Evolutionary conservation across 2,888 invertebrate genomes (phyloP).

Genomic region (Camponotus fellah): DNA sequence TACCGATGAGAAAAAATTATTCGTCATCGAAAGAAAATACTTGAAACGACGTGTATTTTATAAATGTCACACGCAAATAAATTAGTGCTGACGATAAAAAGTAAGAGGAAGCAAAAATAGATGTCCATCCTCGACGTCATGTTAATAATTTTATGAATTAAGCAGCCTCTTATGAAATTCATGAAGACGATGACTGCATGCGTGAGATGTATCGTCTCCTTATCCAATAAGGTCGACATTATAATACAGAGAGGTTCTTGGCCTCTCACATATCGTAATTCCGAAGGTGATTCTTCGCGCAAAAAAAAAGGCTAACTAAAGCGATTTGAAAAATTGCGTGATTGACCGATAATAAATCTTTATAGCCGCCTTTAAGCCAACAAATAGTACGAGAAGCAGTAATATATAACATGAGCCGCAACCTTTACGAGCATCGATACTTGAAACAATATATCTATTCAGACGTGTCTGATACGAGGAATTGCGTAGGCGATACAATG

Average conservation of each 20-base stretch:
- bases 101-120: constrained; percentile 24
- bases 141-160: constrained; percentile 74
- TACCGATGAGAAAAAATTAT: background rate
- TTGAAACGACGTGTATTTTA: background rate
- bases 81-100: constrained; percentile 51
- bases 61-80: background rate
- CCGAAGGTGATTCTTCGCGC: background rate
- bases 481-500: constrained; percentile 43
- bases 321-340: background rate
- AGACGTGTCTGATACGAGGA: constrained; percentile 29
- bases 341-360: background rate
- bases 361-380: background rate
- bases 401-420: constrained; percentile 26
- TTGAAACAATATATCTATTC: constrained; percentile 41
- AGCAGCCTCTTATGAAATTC: constrained; percentile 74
- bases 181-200: constrained; percentile 61
- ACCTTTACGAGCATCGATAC: constrained; percentile 23
- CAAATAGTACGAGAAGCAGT: constrained; percentile 20
- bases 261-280: background rate
- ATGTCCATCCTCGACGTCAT: constrained; percentile 63
- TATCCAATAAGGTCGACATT: background rate
- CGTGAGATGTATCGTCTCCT: background rate
- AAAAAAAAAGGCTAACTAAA: background rate
- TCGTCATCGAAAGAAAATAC: background rate
- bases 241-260: background rate